Conservation (phyloP, 2,888 invertebrate species). For the Ophion obscuratus region DNA sequence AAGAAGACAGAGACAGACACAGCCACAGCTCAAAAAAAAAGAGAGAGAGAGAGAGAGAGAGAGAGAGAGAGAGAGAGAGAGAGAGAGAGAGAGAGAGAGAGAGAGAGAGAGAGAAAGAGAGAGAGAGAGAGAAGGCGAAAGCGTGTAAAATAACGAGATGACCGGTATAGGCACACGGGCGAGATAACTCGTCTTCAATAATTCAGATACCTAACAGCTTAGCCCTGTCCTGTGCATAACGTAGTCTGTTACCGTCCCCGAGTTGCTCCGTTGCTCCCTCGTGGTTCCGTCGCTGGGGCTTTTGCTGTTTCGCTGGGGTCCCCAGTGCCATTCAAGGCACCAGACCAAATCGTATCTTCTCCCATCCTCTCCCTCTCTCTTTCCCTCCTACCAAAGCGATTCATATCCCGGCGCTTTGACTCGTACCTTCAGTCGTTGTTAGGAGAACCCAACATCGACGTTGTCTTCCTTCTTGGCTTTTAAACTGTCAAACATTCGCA, state of each 20-base stretch:
- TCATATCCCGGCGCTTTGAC: conserved; percentile 60
- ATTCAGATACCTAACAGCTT: conserved; percentile 84
- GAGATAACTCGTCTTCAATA: conserved; percentile 83
- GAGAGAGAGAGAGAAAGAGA: background rate
- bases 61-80: background rate
- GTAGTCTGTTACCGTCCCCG: conserved; percentile 76
- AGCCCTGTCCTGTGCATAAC: conserved; percentile 84
- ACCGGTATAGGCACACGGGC: conserved; percentile 80
- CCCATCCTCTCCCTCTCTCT: no score
- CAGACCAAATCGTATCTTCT: conserved; percentile 60
- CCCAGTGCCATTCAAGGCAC: background rate
- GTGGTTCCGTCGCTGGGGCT: conserved; percentile 54
- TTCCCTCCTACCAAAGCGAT: conserved; percentile 51
- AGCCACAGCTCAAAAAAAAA: background rate
- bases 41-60: background rate
- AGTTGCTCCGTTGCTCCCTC: conserved; percentile 64
- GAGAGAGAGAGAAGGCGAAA: conserved; percentile 43
- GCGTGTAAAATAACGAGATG: conserved; percentile 83
- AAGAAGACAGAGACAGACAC: background rate
- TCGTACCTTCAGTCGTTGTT: conserved; percentile 48
- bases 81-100: background rate
- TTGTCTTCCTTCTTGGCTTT: conserved; percentile 80
- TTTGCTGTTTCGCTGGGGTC: conserved; percentile 31
- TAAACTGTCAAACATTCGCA: conserved; percentile 83
- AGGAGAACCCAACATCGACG: conserved; percentile 48